These are phyloP conservation scores for Chirona hameri DNA, from an alignment of 2,888 invertebrate genomes.

Conservation along the genomic window DNA sequence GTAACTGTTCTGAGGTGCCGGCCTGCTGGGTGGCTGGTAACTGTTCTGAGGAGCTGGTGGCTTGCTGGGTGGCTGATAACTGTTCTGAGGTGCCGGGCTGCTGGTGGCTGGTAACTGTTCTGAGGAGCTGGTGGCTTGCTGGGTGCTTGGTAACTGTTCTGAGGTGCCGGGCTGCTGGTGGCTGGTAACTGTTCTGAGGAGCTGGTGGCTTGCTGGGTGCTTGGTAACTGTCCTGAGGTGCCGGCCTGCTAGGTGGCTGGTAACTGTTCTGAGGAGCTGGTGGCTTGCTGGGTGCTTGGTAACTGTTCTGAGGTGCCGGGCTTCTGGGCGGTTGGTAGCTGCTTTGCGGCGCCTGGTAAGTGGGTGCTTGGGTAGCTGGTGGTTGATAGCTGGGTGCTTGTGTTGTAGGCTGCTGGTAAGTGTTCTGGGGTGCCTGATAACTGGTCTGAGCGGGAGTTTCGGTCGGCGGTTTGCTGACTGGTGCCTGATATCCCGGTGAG, in stretches of 20 bases:
- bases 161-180: not conserved
- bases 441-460: not conserved
- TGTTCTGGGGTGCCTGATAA: not conserved
- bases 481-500: not conserved
- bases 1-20: too few species aligned
- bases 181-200: not conserved
- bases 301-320: not conserved
- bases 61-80: not conserved
- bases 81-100: not conserved
- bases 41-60: not conserved
- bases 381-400: not conserved
- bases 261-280: not conserved
- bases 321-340: not conserved
- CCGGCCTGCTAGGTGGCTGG: not conserved
- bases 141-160: not conserved
- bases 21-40: not conserved
- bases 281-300: not conserved
- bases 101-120: not conserved
- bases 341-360: not conserved
- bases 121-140: not conserved
- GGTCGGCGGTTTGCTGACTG: not conserved
- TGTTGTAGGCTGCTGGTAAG: not conserved
- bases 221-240: not conserved
- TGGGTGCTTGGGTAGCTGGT: not conserved
- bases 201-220: not conserved